Percentiles rank a stretch among this genome's conserved stretches.
These are phyloP conservation scores for Rhinolophus sinicus DNA, from an alignment of 2,113 vertebrate species.

Conservation along the genomic window DNA sequence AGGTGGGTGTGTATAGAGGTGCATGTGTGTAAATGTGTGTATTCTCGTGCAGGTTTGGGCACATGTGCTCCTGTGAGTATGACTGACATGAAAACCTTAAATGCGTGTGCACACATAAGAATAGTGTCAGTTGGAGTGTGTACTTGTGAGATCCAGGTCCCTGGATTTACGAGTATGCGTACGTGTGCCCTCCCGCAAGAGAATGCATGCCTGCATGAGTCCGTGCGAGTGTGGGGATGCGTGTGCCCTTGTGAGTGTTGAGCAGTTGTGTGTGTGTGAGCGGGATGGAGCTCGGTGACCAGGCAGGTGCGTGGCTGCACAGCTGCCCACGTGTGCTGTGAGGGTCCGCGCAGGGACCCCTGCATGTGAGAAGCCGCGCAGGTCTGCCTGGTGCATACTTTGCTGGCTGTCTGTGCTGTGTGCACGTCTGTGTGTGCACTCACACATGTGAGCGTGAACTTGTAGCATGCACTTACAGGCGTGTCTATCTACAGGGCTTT, in stretches of 20 bases:
- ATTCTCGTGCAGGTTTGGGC: background rate
- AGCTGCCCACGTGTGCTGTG: fast-evolving
- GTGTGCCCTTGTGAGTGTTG: fast-evolving
- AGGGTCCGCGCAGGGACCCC: too few species aligned
- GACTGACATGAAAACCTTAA: background rate
- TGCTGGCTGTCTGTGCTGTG: background rate
- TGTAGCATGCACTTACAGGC: background rate
- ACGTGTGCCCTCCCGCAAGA: fast-evolving
- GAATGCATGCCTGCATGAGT: background rate
- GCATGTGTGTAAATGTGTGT: background rate
- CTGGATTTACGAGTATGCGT: background rate
- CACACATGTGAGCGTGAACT: background rate
- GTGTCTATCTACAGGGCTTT: background rate
- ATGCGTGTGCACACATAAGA: background rate
- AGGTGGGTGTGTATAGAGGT: background rate
- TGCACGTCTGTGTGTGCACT: too few species aligned
- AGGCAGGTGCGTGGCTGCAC: too few species aligned
- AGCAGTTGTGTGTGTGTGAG: background rate
- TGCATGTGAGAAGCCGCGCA: background rate
- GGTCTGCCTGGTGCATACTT: background rate
- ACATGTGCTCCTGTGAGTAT: background rate
- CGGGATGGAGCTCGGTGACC: background rate
- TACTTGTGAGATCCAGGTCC: background rate
- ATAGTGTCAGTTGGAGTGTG: fast-evolving
- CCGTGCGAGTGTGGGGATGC: background rate